Evolutionary conservation across 2,888 invertebrate genomes (phyloP), one percentile per base, ranked within the genome.

Genomic region (Theretra japonica): DNA sequence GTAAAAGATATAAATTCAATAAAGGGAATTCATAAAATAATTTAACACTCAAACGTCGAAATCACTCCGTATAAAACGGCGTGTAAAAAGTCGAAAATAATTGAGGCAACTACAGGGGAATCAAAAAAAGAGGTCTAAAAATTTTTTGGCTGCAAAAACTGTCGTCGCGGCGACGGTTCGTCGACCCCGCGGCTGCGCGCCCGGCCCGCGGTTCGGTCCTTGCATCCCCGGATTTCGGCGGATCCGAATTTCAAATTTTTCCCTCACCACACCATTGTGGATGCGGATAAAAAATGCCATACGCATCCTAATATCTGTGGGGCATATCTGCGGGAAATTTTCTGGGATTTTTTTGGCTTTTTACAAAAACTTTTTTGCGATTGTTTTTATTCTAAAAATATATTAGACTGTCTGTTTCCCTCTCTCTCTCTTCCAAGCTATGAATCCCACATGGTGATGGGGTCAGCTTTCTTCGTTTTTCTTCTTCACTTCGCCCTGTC

Each of bases 231-330:
- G 84, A 86, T 87, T 88, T 90, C 89, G 86, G 83, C 83, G 84
- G 86, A 92, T 93, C 91, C 89, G 93, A 93, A 93, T 93, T 93
- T 91, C 91, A 93, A 93, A 93, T 93, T 93, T 80, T 92, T 92
- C 91, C 90, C 89, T 86, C 87, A 83, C 86, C 50, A 72, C 28
- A 60, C 72, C 59, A 48, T 70, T 70, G 68, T 69, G 68, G 68
- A 25, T 17, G 68, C n/a, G 53, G 25, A 53, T 68, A 69, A 69
- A 69, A 69, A 69, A 69, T 69, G 19, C n/a, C 28, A 69, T 11
- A 53, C 53, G 68, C 53, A 69, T 53, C 53, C 68, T 69, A 56
- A 69, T 56, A 21, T 69, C 53, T 19, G 3, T 25, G 28, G 4
- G 30, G 30, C 48, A 48, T 53, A 53, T 68, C 68, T 62, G 8